Evolutionary conservation across 2,113 vertebrate genomes (phyloP).

Genomic region (Misgurnus anguillicaudatus): DNA sequence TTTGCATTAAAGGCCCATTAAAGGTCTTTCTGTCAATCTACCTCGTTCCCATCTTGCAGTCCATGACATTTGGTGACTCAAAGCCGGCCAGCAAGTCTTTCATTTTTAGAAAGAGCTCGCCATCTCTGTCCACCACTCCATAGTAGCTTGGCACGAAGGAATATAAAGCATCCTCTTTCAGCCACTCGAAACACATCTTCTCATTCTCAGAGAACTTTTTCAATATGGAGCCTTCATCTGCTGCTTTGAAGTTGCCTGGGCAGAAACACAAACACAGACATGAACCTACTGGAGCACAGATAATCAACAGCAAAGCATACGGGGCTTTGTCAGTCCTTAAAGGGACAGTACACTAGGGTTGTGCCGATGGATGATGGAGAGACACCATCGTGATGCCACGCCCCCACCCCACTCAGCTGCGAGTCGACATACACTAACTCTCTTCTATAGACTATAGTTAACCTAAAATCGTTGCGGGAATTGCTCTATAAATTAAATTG

Average conservation of each 20-base stretch:
- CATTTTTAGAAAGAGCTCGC: constrained; percentile 89
- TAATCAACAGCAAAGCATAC: constrained; percentile 11
- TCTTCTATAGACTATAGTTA: too few relatives aligned
- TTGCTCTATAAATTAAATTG: too few relatives aligned
- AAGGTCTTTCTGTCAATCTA: constrained; percentile 12
- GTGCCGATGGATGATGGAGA: too few relatives aligned
- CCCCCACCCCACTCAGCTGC: too few relatives aligned
- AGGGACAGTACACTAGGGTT: neutral
- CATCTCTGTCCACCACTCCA: constrained; percentile 88
- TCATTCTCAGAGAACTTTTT: constrained; percentile 93
- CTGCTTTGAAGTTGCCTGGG: constrained; percentile 93
- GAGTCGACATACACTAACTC: too few relatives aligned
- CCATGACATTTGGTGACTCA: constrained; percentile 91
- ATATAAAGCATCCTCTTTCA: constrained; percentile 81
- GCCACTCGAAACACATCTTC: constrained; percentile 84
- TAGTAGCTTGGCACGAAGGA: constrained; percentile 86
- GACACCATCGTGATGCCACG: too few relatives aligned
- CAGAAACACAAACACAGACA: constrained; percentile 27
- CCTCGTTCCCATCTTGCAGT: constrained; percentile 92
- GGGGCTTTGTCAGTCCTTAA: neutral
- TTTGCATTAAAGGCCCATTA: neutral
- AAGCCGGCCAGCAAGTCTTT: constrained; percentile 89
- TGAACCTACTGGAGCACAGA: neutral
- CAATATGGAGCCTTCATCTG: constrained; percentile 88
- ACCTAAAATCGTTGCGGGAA: too few relatives aligned